Conservation (phyloP, 2,888 invertebrate genomes). For the Apoderus coryli region DNA sequence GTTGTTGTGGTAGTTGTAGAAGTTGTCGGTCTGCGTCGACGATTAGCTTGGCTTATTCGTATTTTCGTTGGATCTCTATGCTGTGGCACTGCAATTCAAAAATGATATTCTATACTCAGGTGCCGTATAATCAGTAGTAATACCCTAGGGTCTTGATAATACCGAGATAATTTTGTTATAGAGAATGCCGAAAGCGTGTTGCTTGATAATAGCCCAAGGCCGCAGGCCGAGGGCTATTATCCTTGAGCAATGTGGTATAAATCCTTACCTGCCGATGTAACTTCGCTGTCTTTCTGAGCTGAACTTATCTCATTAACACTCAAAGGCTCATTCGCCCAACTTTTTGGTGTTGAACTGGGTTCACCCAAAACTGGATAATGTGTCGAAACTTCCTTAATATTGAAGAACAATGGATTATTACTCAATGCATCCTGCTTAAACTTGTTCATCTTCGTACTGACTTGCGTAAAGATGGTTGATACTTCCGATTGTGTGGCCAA, state of each 20-base stretch:
- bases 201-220: too few species aligned
- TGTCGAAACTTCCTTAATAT: slow-evolving; percentile 32
- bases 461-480: slow-evolving; percentile 29
- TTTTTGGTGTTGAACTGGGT: slow-evolving; percentile 18
- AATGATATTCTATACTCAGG: too few species aligned
- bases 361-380: slow-evolving; percentile 30
- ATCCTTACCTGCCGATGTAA: slow-evolving; percentile 11
- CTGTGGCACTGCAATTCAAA: too few species aligned
- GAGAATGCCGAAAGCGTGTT: too few species aligned
- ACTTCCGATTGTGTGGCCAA: slow-evolving; percentile 30
- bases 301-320: too few species aligned
- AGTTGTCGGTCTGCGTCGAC: slow-evolving; percentile 18
- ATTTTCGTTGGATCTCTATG: slow-evolving; percentile 15
- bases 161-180: too few species aligned
- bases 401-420: slow-evolving; percentile 24
- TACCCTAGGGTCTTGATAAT: too few species aligned
- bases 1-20: slow-evolving; percentile 19
- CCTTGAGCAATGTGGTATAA: too few species aligned
- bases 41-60: slow-evolving; percentile 16
- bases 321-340: too few species aligned
- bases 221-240: too few species aligned
- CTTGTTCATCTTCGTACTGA: slow-evolving; percentile 24
- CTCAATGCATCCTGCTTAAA: slow-evolving; percentile 18
- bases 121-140: too few species aligned
- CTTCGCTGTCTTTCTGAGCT: too few species aligned